Evolutionary conservation across 2,888 invertebrate genomes (phyloP), one percentile per base, ranked within the genome.

Genomic region (Pecten maximus): DNA sequence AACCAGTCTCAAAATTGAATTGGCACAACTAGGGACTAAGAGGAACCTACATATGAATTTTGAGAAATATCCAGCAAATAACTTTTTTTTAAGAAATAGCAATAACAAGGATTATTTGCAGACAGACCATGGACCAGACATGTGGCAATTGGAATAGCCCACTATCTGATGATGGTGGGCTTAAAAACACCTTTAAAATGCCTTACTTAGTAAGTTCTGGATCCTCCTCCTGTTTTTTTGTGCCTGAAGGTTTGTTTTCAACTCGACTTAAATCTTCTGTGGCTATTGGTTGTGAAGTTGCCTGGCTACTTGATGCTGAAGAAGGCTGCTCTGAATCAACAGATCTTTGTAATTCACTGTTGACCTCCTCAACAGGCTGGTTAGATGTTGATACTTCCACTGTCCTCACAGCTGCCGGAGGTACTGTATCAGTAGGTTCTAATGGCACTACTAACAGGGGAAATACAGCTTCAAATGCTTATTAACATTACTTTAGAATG

Each of bases 161-260:
- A n/a, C n/a, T n/a, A n/a, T n/a, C n/a, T n/a, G n/a, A n/a, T n/a
- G n/a, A n/a, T n/a, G n/a, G n/a, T n/a, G n/a, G n/a, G n/a, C n/a
- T n/a, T n/a, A n/a, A n/a, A n/a, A n/a, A n/a, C n/a, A n/a, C n/a
- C n/a, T n/a, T n/a, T n/a, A n/a, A n/a, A 50, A 19, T 87, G n/a
- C 10, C 86, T 19, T 89, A 93, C 93, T 90, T 92, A 89, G 90
- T 91, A 40, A 90, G 91, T 39, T 93, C 93, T 60, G 90, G 92
- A 40, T 93, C 91, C 35, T 92, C 90, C 12, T 91, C 91, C 15
- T 91, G 88, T n/a, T 93, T 88, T 0, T 91, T 87, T 60, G 88
- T n/a, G 23, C 48, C 44, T 23, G 6, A 40, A 19, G 40, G 40
- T 89, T 23, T 60, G 23, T 89, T 54, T n/a, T 35, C 74, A 15